Conservation (phyloP, 1,140 invertebrate genomes). For the Eubasilissa regina region DNA sequence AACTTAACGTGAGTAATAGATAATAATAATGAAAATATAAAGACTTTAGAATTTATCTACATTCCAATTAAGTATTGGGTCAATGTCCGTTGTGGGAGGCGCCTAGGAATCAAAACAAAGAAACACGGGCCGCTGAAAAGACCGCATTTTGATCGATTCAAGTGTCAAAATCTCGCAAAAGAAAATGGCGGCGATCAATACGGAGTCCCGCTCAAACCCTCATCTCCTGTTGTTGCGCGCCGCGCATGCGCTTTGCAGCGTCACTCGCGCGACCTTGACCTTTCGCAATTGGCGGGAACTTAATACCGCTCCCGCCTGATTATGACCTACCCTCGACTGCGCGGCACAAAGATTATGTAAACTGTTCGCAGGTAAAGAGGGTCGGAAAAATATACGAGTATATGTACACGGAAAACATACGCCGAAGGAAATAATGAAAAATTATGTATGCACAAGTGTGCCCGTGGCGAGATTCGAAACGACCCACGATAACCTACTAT, state of each 20-base stretch:
- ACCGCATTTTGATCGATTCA: constrained; percentile 35
- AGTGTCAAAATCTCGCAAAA: constrained; percentile 28
- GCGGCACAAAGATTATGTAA: too few relatives aligned
- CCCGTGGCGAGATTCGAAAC: too few relatives aligned
- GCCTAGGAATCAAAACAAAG: constrained; percentile 29
- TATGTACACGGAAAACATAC: too few relatives aligned
- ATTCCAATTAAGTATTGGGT: neutral
- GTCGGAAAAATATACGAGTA: too few relatives aligned
- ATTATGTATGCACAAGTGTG: too few relatives aligned
- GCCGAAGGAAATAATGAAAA: too few relatives aligned
- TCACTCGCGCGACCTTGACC: constrained; percentile 27
- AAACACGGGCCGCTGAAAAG: constrained; percentile 7
- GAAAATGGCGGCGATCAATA: constrained; percentile 37
- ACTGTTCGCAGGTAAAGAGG: too few relatives aligned
- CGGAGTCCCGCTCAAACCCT: constrained; percentile 13
- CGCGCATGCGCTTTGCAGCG: constrained; percentile 6
- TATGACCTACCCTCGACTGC: too few relatives aligned
- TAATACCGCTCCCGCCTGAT: neutral
- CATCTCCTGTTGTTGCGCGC: neutral
- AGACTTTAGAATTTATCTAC: too few relatives aligned
- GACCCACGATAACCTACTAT: too few relatives aligned
- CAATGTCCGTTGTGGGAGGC: constrained; percentile 21
- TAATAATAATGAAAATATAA: too few relatives aligned
- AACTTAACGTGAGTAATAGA: too few relatives aligned
- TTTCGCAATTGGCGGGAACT: constrained; percentile 38